Conservation (phyloP, 2,797 vertebrate genomes). For the Setipinna tenuifilis region DNA sequence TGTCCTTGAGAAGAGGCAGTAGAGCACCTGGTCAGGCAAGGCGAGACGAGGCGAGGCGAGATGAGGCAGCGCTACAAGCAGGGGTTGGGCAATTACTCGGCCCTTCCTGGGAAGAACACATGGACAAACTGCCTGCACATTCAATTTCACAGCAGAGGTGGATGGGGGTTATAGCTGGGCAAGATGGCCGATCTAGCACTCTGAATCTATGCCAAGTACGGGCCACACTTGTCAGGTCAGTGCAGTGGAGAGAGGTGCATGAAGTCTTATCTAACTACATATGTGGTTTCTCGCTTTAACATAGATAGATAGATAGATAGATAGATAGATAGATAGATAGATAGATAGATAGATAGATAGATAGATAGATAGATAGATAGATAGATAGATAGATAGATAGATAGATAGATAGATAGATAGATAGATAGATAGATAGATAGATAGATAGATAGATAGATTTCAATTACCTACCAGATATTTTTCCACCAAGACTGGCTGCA, state of each 20-base stretch:
- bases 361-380: no score
- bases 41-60: neutral
- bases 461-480: neutral
- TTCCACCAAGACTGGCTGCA: neutral
- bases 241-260: conserved; percentile 21
- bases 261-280: neutral
- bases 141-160: conserved; percentile 51
- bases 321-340: no score
- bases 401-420: no score
- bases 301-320: no score
- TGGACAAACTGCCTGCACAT: conserved; percentile 44
- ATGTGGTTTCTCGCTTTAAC: no score
- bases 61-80: conserved; percentile 30
- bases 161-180: conserved; percentile 5
- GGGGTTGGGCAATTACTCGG: conserved; percentile 49
- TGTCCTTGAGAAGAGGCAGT: conserved; percentile 58
- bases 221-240: conserved; percentile 54
- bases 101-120: conserved; percentile 38
- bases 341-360: no score
- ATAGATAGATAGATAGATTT: no score
- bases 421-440: no score
- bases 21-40: neutral
- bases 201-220: conserved; percentile 54
- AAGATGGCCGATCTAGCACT: conserved; percentile 12
- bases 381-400: no score